phyloP scores from a whole-genome alignment of 2,888 invertebrate species.

The Andrena trimmerana region DNA sequence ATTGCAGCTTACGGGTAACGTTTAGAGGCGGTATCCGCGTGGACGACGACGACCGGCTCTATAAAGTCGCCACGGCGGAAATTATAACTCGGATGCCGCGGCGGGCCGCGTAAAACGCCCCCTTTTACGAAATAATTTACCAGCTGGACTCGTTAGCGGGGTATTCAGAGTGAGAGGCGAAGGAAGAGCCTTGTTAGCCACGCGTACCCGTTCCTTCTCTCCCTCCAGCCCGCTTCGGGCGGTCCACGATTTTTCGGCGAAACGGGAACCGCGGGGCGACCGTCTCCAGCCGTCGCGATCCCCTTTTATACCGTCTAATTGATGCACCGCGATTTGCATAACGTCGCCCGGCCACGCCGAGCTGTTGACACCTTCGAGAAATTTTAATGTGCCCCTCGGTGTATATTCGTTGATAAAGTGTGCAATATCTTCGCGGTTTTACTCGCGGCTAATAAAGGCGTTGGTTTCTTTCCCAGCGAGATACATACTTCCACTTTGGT shows the following conservation, averaged over 20 bases:
- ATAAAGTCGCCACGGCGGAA: conserved; percentile 78
- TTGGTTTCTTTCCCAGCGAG: background rate
- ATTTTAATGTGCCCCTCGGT: conserved; percentile 56
- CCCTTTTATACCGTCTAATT: conserved; percentile 43
- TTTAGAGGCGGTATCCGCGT: conserved; percentile 58
- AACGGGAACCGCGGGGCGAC: conserved; percentile 16
- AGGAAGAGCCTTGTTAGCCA: conserved; percentile 68
- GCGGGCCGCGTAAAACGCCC: conserved; percentile 66
- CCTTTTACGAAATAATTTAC: conserved; percentile 77
- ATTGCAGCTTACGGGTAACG: conserved; percentile 70
- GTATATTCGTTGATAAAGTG: conserved; percentile 44
- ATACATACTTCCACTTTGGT: conserved; percentile 24
- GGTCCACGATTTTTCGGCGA: conserved; percentile 50
- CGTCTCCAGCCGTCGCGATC: background rate
- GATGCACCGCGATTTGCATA: conserved; percentile 65
- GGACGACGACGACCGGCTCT: conserved; percentile 64
- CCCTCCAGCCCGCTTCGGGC: conserved; percentile 13
- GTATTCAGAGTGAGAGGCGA: conserved; percentile 68
- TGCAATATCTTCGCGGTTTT: conserved; percentile 29
- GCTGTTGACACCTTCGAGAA: conserved; percentile 62
- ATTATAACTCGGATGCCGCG: conserved; percentile 76
- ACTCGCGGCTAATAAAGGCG: conserved; percentile 35
- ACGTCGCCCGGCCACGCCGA: conserved; percentile 25
- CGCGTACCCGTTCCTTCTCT: conserved; percentile 31
- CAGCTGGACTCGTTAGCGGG: conserved; percentile 74